Percentiles rank a stretch among this genome's conserved stretches.
Conservation (phyloP, 2,888 invertebrate genomes). For the Andrena haemorrhoa region DNA sequence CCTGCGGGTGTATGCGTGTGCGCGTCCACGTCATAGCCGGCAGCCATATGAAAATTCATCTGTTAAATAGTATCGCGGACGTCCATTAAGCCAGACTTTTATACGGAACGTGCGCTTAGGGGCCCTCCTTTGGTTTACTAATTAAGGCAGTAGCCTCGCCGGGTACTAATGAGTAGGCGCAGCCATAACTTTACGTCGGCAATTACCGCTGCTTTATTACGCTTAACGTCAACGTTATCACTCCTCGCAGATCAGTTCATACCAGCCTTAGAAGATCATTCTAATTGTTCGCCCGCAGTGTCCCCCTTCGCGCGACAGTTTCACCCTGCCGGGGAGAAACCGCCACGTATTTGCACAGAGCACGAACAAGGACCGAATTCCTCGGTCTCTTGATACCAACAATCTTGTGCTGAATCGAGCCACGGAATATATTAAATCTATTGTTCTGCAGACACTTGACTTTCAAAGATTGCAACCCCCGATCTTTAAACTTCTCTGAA, state of each 20-base stretch:
- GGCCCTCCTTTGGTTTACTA: conserved; percentile 68
- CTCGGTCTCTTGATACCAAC: neutral
- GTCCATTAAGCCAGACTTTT: conserved; percentile 62
- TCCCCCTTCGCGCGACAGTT: conserved; percentile 38
- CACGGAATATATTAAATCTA: too few relatives aligned
- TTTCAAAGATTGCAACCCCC: neutral
- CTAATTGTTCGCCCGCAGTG: conserved; percentile 42
- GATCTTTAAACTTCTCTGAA: neutral
- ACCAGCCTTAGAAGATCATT: conserved; percentile 37
- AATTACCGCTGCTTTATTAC: conserved; percentile 79
- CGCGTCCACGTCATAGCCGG: conserved; percentile 51
- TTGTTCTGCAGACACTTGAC: too few relatives aligned
- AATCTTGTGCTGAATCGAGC: too few relatives aligned
- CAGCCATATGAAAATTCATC: conserved; percentile 67
- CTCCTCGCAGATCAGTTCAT: conserved; percentile 65
- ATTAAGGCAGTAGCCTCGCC: conserved; percentile 68
- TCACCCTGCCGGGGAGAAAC: too few relatives aligned
- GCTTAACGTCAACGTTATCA: conserved; percentile 75
- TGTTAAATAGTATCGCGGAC: conserved; percentile 59
- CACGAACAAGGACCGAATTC: too few relatives aligned
- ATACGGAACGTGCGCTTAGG: conserved; percentile 64
- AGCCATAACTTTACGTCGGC: conserved; percentile 72
- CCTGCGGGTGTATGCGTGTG: neutral
- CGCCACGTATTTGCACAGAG: too few relatives aligned
- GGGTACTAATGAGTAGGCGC: conserved; percentile 72